Evolutionary conservation across 1,140 invertebrate genomes (phyloP).

Genomic region (Drosophila lowei): DNA sequence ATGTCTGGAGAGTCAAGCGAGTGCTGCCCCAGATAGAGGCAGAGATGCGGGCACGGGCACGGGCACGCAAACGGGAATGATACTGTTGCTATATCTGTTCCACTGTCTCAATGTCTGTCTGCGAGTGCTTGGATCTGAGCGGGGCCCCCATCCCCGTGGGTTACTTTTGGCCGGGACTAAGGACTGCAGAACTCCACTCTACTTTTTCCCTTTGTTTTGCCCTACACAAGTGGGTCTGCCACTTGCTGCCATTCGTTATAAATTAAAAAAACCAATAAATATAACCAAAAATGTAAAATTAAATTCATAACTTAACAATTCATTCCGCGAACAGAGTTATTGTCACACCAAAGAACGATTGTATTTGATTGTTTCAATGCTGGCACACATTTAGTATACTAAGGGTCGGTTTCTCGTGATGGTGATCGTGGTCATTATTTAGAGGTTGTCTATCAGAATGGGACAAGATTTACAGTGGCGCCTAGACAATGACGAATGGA

Average conservation of each 20-base stretch:
- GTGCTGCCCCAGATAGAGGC: conserved; percentile 10
- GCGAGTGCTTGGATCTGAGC: background rate
- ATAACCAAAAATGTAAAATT: too few species aligned
- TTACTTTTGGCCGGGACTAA: conserved; percentile 49
- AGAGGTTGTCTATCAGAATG: too few species aligned
- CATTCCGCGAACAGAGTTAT: too few species aligned
- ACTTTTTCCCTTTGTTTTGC: conserved; percentile 62
- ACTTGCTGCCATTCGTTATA: background rate
- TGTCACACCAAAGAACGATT: too few species aligned
- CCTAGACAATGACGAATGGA: too few species aligned
- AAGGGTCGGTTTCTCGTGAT: too few species aligned
- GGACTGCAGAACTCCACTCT: conserved; percentile 50
- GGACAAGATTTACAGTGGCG: too few species aligned
- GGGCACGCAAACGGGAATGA: conserved; percentile 36
- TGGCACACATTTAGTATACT: too few species aligned
- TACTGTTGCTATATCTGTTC: conserved; percentile 65
- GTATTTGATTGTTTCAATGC: too few species aligned
- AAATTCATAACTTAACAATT: too few species aligned
- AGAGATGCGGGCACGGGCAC: background rate
- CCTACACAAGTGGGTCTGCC: background rate
- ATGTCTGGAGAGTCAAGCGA: conserved; percentile 37
- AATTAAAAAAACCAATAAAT: background rate
- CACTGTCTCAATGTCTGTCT: conserved; percentile 35
- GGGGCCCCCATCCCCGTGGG: conserved; percentile 18
- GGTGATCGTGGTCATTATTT: too few species aligned